Conservation (phyloP, 1,140 invertebrate genomes). For the Parapsyche elsis region DNA sequence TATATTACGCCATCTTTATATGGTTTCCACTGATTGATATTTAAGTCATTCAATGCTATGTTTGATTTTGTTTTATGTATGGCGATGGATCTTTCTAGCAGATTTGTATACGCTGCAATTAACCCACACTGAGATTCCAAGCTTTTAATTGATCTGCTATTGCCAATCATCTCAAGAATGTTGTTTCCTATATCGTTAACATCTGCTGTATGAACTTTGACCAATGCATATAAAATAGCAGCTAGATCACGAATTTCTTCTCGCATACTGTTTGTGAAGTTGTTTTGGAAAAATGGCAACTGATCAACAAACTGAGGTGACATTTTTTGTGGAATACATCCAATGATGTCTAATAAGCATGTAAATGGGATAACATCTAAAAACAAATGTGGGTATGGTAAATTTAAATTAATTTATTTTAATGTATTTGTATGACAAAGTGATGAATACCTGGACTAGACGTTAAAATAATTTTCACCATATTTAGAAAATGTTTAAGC, state of each 20-base stretch:
- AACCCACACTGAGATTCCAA: slow-evolving; percentile 81
- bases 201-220: slow-evolving; percentile 68
- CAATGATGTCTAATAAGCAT: slow-evolving; percentile 79
- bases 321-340: slow-evolving; percentile 73
- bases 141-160: slow-evolving; percentile 68
- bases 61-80: slow-evolving; percentile 59
- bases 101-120: slow-evolving; percentile 74
- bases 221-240: slow-evolving; percentile 76
- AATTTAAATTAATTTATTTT: neutral
- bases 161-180: slow-evolving; percentile 67
- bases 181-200: slow-evolving; percentile 69
- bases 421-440: slow-evolving; percentile 15
- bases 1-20: slow-evolving; percentile 68
- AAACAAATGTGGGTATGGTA: slow-evolving; percentile 55
- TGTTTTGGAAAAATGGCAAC: slow-evolving; percentile 72
- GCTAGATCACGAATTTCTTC: slow-evolving; percentile 79
- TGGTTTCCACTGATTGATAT: slow-evolving; percentile 66
- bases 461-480: slow-evolving; percentile 73
- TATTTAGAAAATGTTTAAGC: slow-evolving; percentile 73
- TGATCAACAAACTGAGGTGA: slow-evolving; percentile 70
- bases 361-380: slow-evolving; percentile 73
- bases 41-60: slow-evolving; percentile 57
- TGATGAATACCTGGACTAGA: slow-evolving; percentile 68
- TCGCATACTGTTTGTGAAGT: slow-evolving; percentile 74
- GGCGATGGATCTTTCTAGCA: slow-evolving; percentile 74